Conservation (phyloP, 2,113 vertebrate species). For the Indicator indicator region DNA sequence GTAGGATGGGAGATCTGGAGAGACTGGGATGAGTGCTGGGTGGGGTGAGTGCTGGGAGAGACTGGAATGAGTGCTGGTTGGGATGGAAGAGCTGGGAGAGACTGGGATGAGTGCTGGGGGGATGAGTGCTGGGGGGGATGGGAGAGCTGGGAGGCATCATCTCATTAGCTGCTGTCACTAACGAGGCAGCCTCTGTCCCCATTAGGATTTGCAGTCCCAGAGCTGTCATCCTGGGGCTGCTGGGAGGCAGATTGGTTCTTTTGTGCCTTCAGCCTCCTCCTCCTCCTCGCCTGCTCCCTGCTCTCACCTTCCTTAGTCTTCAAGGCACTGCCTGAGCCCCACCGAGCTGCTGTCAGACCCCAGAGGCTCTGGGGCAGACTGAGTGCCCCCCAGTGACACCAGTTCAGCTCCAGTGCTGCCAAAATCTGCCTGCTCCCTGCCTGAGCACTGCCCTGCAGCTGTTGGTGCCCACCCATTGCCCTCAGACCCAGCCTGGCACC, state of each 20-base stretch:
- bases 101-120: neutral
- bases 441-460: fast-evolving
- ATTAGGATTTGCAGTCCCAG: neutral
- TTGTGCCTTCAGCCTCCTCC: neutral
- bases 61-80: neutral
- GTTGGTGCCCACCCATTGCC: neutral
- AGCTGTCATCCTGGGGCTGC: neutral
- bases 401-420: too few species aligned
- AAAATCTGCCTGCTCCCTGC: neutral
- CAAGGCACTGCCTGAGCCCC: fast-evolving
- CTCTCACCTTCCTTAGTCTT: neutral
- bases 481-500: fast-evolving
- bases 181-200: neutral
- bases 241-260: fast-evolving
- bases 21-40: neutral
- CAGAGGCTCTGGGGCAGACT: fast-evolving
- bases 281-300: neutral
- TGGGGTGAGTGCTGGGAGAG: neutral
- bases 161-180: neutral
- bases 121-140: neutral
- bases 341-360: neutral
- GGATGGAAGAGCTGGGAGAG: neutral
- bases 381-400: neutral
- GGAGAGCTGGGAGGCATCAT: neutral
- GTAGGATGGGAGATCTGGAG: neutral